Evolutionary conservation across 2,888 invertebrate genomes (phyloP), one percentile per base, ranked within the genome.

Genomic region (Leucophenga maculata): DNA sequence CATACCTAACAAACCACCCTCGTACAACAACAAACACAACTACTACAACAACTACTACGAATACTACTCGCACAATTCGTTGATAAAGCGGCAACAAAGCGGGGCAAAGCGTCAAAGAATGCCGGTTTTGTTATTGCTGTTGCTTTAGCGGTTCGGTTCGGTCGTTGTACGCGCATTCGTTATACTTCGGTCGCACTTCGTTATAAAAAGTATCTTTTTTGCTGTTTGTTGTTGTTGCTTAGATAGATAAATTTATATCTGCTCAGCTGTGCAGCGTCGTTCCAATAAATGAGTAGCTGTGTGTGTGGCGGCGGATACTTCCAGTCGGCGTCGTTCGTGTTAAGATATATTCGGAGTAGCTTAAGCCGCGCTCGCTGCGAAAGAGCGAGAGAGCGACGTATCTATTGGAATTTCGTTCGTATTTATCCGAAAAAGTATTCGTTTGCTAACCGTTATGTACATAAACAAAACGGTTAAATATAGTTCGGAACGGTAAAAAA

Each of bases 201-300:
- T 39, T 32, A 6, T 32, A n/a, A 26, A 3, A 26, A 26, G 26
- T 39, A 11, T 6, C 9, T 32, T 32, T 32, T 32, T 32, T 32
- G 3, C 8, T 39, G 1, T 39, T 39, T 39, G 8, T 39, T 6
- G 3, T 8, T 39, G 3, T 22, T 46, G 46, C n/a, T 22, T 46
- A 13, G 20, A n/a, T n/a, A 64, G 62, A 64, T 64, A 64, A 18
- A 46, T 48, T 64, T 48, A 44, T 64, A 64, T 46, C 62, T 64
- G 48, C 62, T 64, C 62, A 64, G 62, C 62, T 64, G 62, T 64
- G 62, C 62, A 16, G 14, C 46, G 62, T 31, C 62, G 46, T 62
- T 62, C 62, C 62, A 64, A 64, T 64, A 46, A 11, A 48, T 46
- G 62, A 3, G 46, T n/a, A 13, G 1, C 11, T 57, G 31, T 57